phyloP scores from a whole-genome alignment of 92 coral and sea anemone genomes.

The Paragorgia papillata region DNA sequence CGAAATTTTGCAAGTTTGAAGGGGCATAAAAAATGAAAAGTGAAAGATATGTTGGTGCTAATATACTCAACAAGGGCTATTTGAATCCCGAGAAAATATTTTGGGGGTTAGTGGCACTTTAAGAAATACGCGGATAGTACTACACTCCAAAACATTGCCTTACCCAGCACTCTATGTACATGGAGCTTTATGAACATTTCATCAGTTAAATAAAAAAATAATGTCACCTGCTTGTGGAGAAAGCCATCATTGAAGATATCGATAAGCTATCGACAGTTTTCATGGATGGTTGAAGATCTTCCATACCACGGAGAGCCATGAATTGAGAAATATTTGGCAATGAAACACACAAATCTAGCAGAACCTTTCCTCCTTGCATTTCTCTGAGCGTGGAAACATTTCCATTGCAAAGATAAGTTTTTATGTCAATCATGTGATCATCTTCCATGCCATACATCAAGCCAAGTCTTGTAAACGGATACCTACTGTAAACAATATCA shows the following conservation, averaged over 20 bases:
- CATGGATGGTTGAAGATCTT: constrained; percentile 46
- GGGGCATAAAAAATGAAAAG: no score
- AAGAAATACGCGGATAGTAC: no score
- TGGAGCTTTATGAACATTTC: no score
- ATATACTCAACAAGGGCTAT: no score
- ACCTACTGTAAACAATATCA: neutral
- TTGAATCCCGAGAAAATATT: no score
- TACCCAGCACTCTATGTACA: no score
- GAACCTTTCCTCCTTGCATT: constrained; percentile 78
- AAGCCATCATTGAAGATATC: constrained; percentile 38
- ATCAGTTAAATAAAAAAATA: no score
- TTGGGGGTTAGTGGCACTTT: no score
- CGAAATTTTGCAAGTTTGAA: no score
- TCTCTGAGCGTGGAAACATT: constrained; percentile 81
- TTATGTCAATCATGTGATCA: constrained; percentile 61
- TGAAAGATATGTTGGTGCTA: no score
- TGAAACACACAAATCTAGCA: constrained; percentile 77
- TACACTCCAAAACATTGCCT: no score
- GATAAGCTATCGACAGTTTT: constrained; percentile 49
- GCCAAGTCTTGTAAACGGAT: constrained; percentile 1
- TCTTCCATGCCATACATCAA: constrained; percentile 32
- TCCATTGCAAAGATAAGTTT: constrained; percentile 81
- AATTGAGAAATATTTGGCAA: constrained; percentile 70
- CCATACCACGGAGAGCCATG: constrained; percentile 33
- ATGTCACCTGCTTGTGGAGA: constrained; percentile 50